A percentile compares a stretch with the other conserved stretches of the same genome.
Evolutionary conservation across 2,113 vertebrate species (phyloP).

Genomic region (Dicentrarchus labrax): DNA sequence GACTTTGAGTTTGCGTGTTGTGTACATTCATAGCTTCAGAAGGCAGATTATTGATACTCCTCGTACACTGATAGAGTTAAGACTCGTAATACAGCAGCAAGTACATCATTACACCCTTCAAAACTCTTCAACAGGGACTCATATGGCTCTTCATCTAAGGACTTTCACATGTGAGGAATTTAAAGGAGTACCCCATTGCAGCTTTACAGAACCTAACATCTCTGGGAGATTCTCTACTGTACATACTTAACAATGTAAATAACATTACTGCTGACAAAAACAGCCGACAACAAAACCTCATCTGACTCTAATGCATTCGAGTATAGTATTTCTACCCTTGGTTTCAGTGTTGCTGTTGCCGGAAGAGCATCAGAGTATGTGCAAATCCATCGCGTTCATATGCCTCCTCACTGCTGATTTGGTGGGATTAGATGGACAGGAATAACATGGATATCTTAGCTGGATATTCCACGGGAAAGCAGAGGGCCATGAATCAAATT

Average conservation of each 20-base stretch:
- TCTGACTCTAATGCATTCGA: constrained; percentile 71
- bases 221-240: constrained; percentile 82
- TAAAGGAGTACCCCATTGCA: constrained; percentile 75
- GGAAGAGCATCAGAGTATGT: constrained; percentile 53
- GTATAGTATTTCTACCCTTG: constrained; percentile 67
- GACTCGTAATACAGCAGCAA: constrained; percentile 53
- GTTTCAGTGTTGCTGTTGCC: constrained; percentile 61
- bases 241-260: constrained; percentile 78
- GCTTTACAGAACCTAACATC: constrained; percentile 81
- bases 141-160: constrained; percentile 76
- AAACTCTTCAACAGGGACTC: constrained; percentile 56
- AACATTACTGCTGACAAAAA: constrained; percentile 68
- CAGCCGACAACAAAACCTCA: constrained; percentile 78
- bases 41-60: constrained; percentile 26
- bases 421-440: constrained; percentile 18
- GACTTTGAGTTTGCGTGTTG: constrained; percentile 55
- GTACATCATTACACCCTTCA: constrained; percentile 32
- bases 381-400: constrained; percentile 50
- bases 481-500: constrained; percentile 25
- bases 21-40: constrained; percentile 54
- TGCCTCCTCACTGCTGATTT: constrained; percentile 42
- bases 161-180: constrained; percentile 61
- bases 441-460: constrained; percentile 15
- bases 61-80: constrained; percentile 6
- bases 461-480: constrained; percentile 34